phyloP scores from a whole-genome alignment of 2,797 vertebrate genomes.

The Spinus olivaceus region DNA sequence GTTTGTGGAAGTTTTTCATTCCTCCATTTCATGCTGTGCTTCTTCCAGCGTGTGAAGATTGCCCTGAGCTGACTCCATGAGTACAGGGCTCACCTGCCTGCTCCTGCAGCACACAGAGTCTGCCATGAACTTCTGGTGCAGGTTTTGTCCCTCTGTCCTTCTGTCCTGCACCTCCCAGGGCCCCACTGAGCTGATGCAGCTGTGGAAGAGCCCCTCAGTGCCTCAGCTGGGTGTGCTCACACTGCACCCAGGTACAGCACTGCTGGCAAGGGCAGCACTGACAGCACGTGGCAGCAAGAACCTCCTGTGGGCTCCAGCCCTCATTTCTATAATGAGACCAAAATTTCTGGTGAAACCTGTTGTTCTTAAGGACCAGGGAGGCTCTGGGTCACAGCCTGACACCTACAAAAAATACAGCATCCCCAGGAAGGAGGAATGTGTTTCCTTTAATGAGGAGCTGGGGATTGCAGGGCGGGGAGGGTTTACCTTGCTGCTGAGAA shows the following conservation, averaged over 20 bases:
- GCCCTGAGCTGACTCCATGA: rapidly evolving
- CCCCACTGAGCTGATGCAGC: rapidly evolving
- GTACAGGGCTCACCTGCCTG: neutral
- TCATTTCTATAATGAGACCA: rapidly evolving
- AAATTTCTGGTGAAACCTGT: neutral
- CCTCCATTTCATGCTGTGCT: neutral
- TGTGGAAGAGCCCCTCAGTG: neutral
- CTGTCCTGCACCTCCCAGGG: neutral
- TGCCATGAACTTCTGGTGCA: neutral
- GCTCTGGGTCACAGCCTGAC: neutral
- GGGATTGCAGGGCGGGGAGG: neutral
- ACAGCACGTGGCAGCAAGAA: neutral
- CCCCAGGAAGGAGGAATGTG: neutral
- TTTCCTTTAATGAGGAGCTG: neutral
- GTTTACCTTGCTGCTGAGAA: neutral
- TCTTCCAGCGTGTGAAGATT: rapidly evolving
- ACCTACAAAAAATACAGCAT: rapidly evolving
- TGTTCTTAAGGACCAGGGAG: neutral
- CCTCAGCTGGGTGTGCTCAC: neutral
- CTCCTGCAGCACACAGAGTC: neutral
- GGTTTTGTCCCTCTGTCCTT: neutral
- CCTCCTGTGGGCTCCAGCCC: neutral
- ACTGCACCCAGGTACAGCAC: rapidly evolving
- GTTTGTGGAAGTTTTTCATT: neutral
- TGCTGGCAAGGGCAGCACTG: neutral